Evolutionary conservation across 2,888 invertebrate genomes (phyloP).

Genomic region (Drosophila kanekoi): DNA sequence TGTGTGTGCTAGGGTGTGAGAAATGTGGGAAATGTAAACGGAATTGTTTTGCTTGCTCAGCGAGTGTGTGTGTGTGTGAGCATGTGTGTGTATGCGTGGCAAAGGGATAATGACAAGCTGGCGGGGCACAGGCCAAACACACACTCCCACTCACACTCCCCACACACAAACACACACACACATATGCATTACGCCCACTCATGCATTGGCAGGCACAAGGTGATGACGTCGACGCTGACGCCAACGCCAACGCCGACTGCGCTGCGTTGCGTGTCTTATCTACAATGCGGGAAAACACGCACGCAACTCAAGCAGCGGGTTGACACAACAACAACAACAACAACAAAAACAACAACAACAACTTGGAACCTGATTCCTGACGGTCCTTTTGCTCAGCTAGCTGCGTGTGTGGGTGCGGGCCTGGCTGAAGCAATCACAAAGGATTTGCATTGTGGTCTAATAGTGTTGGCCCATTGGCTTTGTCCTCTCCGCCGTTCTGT

Average conservation of each 20-base stretch:
- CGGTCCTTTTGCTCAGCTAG: conserved; percentile 18
- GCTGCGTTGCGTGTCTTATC: conserved; percentile 78
- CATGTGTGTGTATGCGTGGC: conserved; percentile 47
- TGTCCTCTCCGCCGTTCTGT: conserved; percentile 16
- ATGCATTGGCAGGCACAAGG: conserved; percentile 60
- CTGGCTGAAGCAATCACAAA: conserved; percentile 49
- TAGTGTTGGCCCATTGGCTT: conserved; percentile 48
- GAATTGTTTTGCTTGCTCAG: conserved; percentile 78
- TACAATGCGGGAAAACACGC: conserved; percentile 78
- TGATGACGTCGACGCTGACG: conserved; percentile 57
- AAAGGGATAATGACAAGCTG: conserved; percentile 79
- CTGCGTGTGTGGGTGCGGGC: not conserved
- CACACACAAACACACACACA: conserved; percentile 22
- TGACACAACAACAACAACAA: conserved; percentile 37
- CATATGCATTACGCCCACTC: conserved; percentile 24
- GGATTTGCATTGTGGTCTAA: conserved; percentile 56
- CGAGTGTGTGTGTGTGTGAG: conserved; percentile 42
- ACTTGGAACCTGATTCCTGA: conserved; percentile 24
- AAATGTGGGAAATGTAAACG: conserved; percentile 77
- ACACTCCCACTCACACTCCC: conserved; percentile 18
- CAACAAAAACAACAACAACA: conserved; percentile 17
- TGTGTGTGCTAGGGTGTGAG: conserved; percentile 26
- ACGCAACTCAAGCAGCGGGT: conserved; percentile 65
- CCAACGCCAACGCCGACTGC: conserved; percentile 37
- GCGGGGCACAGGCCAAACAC: conserved; percentile 15